phyloP scores from a whole-genome alignment of 2,113 vertebrate species.

The Piliocolobus tephrosceles region DNA sequence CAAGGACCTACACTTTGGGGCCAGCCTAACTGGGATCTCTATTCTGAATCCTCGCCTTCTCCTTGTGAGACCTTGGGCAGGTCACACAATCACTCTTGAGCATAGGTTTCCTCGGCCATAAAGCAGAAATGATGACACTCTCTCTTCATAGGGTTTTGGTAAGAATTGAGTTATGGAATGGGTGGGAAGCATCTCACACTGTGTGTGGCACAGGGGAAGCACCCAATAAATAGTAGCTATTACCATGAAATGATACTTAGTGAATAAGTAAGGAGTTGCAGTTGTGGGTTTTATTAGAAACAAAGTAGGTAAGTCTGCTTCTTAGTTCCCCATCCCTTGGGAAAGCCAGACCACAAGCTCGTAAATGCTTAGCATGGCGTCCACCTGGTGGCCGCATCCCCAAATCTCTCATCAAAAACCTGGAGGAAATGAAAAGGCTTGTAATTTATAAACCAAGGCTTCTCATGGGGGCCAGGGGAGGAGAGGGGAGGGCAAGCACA shows the following conservation, averaged over 20 bases:
- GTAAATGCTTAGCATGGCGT: background rate
- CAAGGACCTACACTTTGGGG: rapidly evolving
- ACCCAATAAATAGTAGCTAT: slow-evolving; percentile 31
- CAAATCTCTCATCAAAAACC: slow-evolving; percentile 65
- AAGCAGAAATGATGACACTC: background rate
- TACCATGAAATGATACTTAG: background rate
- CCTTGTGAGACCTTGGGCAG: background rate
- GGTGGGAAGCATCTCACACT: background rate
- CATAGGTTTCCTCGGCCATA: rapidly evolving
- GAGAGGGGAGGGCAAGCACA: too few relatives aligned
- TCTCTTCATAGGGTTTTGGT: background rate
- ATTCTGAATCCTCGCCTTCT: background rate
- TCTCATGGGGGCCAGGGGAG: background rate
- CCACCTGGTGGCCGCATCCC: slow-evolving; percentile 73
- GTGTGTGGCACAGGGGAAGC: slow-evolving; percentile 37
- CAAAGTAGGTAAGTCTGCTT: background rate
- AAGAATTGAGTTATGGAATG: rapidly evolving
- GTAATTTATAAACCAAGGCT: slow-evolving; percentile 52
- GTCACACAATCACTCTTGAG: rapidly evolving
- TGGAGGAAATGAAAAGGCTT: slow-evolving; percentile 76
- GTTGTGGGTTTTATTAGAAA: slow-evolving; percentile 52
- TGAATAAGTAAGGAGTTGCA: slow-evolving; percentile 40
- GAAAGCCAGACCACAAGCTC: slow-evolving; percentile 47
- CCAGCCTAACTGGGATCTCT: too few relatives aligned
- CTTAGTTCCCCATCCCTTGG: background rate